These are phyloP conservation scores for Zeus faber DNA, from an alignment of 2,113 vertebrate species.

Conservation along the genomic window DNA sequence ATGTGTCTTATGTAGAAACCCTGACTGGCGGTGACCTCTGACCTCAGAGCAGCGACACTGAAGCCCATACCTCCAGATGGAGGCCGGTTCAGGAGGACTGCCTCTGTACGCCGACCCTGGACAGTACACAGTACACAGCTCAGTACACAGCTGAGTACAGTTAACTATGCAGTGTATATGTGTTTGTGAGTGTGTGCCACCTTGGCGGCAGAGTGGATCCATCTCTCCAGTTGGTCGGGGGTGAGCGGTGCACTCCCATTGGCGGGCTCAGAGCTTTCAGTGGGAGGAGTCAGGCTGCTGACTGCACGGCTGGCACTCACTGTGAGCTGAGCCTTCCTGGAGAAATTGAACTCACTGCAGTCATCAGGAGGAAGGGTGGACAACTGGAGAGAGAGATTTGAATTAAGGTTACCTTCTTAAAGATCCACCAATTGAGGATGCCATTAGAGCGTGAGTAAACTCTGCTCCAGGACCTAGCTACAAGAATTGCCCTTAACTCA, in stretches of 20 bases:
- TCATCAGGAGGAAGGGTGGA: slow-evolving; percentile 79
- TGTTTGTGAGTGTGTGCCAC: slow-evolving; percentile 43
- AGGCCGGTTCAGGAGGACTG: slow-evolving; percentile 84
- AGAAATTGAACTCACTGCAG: slow-evolving; percentile 86
- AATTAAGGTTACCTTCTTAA: no score
- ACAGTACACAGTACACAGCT: slow-evolving; percentile 3
- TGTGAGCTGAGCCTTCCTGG: slow-evolving; percentile 86
- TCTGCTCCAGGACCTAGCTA: no score
- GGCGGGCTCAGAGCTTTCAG: slow-evolving; percentile 45
- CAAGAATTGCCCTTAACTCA: no score
- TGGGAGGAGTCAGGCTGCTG: slow-evolving; percentile 28
- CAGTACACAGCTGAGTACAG: no score
- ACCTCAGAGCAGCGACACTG: slow-evolving; percentile 88
- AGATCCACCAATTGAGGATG: no score
- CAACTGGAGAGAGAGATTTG: slow-evolving; percentile 72
- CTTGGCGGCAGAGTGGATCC: slow-evolving; percentile 83
- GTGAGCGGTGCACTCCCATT: slow-evolving; percentile 28
- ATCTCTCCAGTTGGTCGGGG: slow-evolving; percentile 76
- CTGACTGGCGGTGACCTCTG: slow-evolving; percentile 70
- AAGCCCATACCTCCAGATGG: slow-evolving; percentile 87
- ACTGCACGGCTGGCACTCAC: slow-evolving; percentile 77
- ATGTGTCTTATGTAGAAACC: slow-evolving; percentile 90
- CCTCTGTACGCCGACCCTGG: slow-evolving; percentile 84
- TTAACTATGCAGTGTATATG: background rate
- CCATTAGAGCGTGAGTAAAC: no score